Percentiles rank a stretch among this genome's conserved stretches.
phyloP scores from a whole-genome alignment of 2,888 invertebrate genomes.

The Morinoia aosen region DNA sequence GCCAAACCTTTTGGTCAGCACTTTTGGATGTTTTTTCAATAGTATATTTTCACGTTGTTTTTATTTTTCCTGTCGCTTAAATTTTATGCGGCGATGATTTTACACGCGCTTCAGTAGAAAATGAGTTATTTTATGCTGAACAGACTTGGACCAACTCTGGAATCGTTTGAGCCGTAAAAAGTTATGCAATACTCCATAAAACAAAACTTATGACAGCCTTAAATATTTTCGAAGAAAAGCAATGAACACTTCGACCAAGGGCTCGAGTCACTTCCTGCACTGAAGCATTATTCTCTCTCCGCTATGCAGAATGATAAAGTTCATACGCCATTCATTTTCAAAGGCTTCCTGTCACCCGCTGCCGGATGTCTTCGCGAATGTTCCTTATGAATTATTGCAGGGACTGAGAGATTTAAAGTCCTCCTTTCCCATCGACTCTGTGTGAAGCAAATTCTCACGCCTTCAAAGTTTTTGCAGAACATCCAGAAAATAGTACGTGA shows the following conservation, averaged over 20 bases:
- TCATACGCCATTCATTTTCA: slow-evolving; percentile 12
- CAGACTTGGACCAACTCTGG: no score
- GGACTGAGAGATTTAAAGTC: not conserved
- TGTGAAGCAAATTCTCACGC: not conserved
- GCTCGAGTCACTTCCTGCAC: not conserved
- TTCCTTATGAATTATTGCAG: not conserved
- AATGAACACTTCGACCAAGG: not conserved
- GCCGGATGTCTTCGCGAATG: not conserved
- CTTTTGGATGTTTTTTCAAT: no score
- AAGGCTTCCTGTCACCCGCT: not conserved
- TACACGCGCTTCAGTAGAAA: no score
- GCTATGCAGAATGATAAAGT: not conserved
- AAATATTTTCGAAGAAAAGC: not conserved
- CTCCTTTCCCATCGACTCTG: not conserved
- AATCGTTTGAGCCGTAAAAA: not conserved
- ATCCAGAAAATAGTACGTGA: not conserved
- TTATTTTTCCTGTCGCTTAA: no score
- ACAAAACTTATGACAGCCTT: not conserved
- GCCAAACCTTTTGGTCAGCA: no score
- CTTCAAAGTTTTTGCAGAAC: not conserved
- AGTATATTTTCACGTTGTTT: no score
- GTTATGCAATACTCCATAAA: not conserved
- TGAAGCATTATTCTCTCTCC: not conserved
- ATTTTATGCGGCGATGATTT: no score
- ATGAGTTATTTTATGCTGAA: no score